phyloP scores from a whole-genome alignment of 2,113 vertebrate species.

The Hypocryptadius cinnamomeus region DNA sequence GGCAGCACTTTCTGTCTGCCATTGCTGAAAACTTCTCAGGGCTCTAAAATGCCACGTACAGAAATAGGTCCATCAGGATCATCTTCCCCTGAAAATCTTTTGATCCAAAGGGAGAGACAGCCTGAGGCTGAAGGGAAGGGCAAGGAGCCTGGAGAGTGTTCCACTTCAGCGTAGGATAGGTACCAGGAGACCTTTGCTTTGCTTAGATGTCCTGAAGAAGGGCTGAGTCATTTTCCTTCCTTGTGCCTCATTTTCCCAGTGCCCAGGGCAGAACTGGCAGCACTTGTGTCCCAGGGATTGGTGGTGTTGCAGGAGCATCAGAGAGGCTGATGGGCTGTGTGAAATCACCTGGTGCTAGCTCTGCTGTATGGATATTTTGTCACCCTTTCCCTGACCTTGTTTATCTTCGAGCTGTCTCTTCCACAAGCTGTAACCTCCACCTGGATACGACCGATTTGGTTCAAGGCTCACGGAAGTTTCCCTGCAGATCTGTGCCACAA shows the following conservation, averaged over 20 bases:
- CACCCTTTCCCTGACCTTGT: not conserved
- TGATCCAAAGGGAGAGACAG: not conserved
- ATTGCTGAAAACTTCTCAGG: not conserved
- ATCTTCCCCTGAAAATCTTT: not conserved
- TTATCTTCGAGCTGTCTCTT: not conserved
- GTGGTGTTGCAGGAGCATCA: not conserved
- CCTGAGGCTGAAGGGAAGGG: not conserved
- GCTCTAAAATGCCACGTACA: not conserved
- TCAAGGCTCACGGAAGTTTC: not conserved
- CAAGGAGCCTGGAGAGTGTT: not conserved
- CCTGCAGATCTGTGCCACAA: conserved; percentile 35
- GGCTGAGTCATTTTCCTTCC: not conserved
- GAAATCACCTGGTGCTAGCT: not conserved
- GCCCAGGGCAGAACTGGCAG: not conserved
- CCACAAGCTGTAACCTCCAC: not conserved
- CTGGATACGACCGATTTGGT: not conserved
- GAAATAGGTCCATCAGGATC: not conserved
- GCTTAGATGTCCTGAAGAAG: not conserved
- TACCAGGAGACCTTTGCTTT: not conserved
- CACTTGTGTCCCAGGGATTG: not conserved
- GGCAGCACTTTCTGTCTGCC: not conserved
- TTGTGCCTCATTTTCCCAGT: not conserved
- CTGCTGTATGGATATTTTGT: not conserved
- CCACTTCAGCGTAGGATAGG: not conserved
- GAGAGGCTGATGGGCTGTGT: not conserved